These are phyloP conservation scores for Cochlearius cochlearius DNA, from an alignment of 2,113 vertebrate species.

Conservation along the genomic window DNA sequence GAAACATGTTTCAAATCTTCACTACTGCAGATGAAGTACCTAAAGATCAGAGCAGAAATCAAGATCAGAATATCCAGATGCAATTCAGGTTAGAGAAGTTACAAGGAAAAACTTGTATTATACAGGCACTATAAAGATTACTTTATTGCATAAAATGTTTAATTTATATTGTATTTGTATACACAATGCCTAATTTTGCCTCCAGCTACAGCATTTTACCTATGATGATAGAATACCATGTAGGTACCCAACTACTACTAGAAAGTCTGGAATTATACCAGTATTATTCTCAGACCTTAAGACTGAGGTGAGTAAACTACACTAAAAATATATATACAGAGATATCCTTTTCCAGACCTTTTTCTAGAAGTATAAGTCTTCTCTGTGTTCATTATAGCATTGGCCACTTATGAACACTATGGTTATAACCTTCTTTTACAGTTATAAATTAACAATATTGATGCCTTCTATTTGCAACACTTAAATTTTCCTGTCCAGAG, in stretches of 20 bases:
- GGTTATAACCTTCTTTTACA: neutral
- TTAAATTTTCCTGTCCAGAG: neutral
- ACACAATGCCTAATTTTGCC: neutral
- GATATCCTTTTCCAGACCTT: neutral
- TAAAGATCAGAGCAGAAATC: neutral
- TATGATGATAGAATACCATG: neutral
- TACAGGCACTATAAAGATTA: neutral
- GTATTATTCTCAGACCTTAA: neutral
- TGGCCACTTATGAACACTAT: neutral
- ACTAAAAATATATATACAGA: neutral
- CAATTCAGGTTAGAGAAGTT: neutral
- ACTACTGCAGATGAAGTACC: neutral
- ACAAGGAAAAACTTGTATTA: neutral
- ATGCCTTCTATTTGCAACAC: neutral
- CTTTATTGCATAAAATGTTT: neutral
- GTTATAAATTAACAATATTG: neutral
- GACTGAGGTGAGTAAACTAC: neutral
- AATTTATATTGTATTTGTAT: neutral
- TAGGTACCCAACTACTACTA: neutral
- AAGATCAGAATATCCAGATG: neutral
- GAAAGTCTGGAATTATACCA: neutral
- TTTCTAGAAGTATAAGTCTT: neutral
- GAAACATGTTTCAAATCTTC: neutral
- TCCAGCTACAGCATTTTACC: neutral
- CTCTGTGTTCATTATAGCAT: neutral